Evolutionary conservation across 2,797 vertebrate genomes (phyloP), one percentile per base, ranked within the genome.

Genomic region (Chelonia mydas): DNA sequence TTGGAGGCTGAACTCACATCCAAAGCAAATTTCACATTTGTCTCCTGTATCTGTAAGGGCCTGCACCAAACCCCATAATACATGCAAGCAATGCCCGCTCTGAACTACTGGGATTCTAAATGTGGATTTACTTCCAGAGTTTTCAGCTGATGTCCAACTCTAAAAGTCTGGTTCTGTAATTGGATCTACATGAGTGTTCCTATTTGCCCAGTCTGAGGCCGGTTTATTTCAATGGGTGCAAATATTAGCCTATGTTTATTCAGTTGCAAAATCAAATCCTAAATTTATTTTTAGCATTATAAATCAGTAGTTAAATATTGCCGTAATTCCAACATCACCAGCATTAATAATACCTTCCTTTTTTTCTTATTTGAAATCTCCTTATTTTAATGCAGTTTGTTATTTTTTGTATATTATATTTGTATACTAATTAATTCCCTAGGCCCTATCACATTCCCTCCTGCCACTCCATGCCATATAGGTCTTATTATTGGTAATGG

Each of bases 1-100:
- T 51, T 85, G 94, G 82, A 95, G 87, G 16, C 79, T 86, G 57
- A 83, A 88, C 79, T 89, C 51, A 1, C 2, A 81, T 89, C 84
- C 94, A 76, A 86, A 85, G 94, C 93, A 97, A 28, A 95, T 92
- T 89, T 89, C 83, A 76, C 37, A 41, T 72, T 41, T 97, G 97
- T 90, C 74, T 77, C 45, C 45, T 49, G 13, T 77, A 5, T 45
- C 21, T 41, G 68, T 74, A 49, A 83, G 54, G 57, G 11, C 45
- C 37, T 11, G 27, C 15, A 13, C 49, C 74, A 88, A 51, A 79
- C 19, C 74, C 27, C 45, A 49, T 47, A 28, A 7, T 25, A 45
- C 45, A 5, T 49, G n/a, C 68, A 72, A 37, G 17, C 21, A 93
- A 96, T 95, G 88, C 86, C 95, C 3, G 27, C 74, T 77, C 7